Base-by-base conservation (phyloP, 2,888 invertebrate species). In the Aphidoletes aphidimyza region DNA sequence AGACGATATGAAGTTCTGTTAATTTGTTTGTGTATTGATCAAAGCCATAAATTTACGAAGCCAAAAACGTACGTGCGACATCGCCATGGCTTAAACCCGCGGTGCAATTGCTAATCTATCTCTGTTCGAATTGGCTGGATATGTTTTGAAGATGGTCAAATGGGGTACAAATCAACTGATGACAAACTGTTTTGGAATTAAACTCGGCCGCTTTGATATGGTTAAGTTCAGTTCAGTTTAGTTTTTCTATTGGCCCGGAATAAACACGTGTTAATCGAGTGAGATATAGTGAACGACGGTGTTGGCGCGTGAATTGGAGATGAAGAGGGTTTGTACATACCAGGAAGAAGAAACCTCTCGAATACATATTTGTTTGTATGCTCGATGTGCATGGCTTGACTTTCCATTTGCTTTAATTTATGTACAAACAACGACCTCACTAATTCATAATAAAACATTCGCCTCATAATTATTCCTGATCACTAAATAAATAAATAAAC, bases 401-500 rank as follows among this genome's bases (percentile, higher is more conserved):
- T 81, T n/a, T n/a, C 14, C 37, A 81, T 36, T 81, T 37, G 81
- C n/a, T 37, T 37, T 81, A 37, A 81, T 81, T 81, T 81, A 81
- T 81, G 37, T 81, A 37, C 37, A 81, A 81, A 81, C 81, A 37
- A 81, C 81, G n/a, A 37, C 36, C 37, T 81, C 81, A 81, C 81
- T 81, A 37, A 37, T 81, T 37, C 36, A 37, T 37, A 81, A 81
- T 81, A 37, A 81, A 81, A 81, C 81, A 81, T 37, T 81, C 81
- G 37, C 37, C 37, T 22, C 19, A 81, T 81, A 19, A 81, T 81
- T 37, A 37, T 81, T 37, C 81, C 37, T 36, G 81, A 81, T 81
- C 36, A 81, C 81, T 36, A 78, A 78, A 78, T 78, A 81, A 36
- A 81, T 81, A 81, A 81, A 81, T 37, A 37, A 81, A 81, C n/a